Evolutionary conservation across 2,113 vertebrate species (phyloP), one percentile per base, ranked within the genome.

Genomic region (Ailuropoda melanoleuca): DNA sequence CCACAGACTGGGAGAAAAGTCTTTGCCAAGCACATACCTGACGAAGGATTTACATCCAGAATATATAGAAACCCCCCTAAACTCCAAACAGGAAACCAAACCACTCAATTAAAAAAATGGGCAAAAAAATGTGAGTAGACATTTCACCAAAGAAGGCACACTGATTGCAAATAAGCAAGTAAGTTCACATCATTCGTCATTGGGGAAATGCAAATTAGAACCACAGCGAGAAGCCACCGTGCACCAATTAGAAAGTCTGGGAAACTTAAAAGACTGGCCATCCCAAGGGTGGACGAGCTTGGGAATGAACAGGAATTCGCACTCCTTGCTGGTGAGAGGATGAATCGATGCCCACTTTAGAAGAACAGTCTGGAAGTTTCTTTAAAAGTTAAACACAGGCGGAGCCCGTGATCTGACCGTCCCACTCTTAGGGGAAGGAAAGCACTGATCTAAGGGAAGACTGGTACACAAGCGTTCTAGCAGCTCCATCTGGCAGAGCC

Each of bases 391-490:
- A 37, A 60, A 26, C 62, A 26, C 24, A 3, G 1, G 13, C 39
- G 39, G 1, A 13, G 37, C 68, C 21, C 68, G 39, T 2, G 46
- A 19, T n/a, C 14, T 5, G 19, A 46, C 74, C 18, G 0, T 11
- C 4, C 4, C 1, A 1, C 72, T 18, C 62, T 39, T 60, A 4
- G 60, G 31, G 39, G 66, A 48, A 50, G 53, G 93, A 58, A 39
- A 48, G 9, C 12, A 15, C 3, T 4, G 31, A 17, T 26, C 75
- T 4, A 7, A 9, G 1, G 34, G 18, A 8, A 37, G 74, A 8
- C 17, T 11, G 14, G 3, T 3, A 1, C 6, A 0, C 19, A 34
- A 3, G 10, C 6, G 29, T 12, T 4, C 46, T 18, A 48, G 56
- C 66, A 4, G 58, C 94, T 31, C 85, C 75, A 3, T 66, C 17